A percentile compares a stretch with the other conserved stretches of the same genome.
These are phyloP conservation scores for Megaustenia siamemsis DNA, from an alignment of 2,888 invertebrate genomes.

Conservation along the genomic window DNA sequence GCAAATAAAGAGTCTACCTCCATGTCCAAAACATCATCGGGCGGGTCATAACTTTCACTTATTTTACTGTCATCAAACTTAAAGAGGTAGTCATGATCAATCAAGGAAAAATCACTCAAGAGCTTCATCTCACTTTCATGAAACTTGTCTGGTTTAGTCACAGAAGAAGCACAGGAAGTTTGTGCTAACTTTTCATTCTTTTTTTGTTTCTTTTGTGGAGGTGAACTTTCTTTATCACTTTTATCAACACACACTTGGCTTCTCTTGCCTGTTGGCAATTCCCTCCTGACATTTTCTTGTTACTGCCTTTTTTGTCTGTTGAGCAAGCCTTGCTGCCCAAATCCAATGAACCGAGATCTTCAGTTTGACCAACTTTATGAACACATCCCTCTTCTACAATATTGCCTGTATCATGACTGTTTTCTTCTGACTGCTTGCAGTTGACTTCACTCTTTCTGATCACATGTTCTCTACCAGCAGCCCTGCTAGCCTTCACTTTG, in stretches of 20 bases:
- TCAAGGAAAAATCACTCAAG: not conserved
- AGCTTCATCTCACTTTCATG: not conserved
- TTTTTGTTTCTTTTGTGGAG: not conserved
- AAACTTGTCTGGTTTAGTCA: no score
- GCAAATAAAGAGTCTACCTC: not conserved
- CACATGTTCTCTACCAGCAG: no score
- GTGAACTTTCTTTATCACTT: conserved; percentile 11
- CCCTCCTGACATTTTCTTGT: conserved; percentile 6
- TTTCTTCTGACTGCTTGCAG: no score
- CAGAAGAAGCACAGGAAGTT: not conserved
- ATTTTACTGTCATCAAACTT: not conserved
- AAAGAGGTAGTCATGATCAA: conserved; percentile 39
- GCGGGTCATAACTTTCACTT: not conserved
- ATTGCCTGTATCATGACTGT: not conserved
- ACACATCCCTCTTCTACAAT: not conserved
- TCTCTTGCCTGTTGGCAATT: not conserved
- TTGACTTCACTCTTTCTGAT: no score
- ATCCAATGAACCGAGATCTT: not conserved
- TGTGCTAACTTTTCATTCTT: not conserved
- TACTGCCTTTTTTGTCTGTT: conserved; percentile 11
- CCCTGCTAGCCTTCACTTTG: not conserved
- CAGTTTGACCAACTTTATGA: not conserved
- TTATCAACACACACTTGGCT: not conserved
- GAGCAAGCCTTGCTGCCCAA: not conserved
- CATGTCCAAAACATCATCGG: not conserved